These are phyloP conservation scores for Cololabis saira DNA, from an alignment of 2,113 vertebrate genomes.

Conservation along the genomic window DNA sequence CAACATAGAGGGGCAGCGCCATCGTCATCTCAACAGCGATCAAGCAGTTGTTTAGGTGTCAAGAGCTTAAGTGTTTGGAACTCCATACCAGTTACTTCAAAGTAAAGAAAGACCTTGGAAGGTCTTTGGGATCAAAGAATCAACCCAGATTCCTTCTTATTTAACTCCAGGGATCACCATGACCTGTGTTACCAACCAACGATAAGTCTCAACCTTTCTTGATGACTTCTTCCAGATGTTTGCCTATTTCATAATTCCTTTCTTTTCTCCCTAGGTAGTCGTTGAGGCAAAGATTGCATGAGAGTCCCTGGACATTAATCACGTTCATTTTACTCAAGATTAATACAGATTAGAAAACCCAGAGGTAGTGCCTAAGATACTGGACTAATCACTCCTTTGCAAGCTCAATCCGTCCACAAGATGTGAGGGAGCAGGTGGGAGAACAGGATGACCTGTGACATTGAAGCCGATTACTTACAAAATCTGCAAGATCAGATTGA, in stretches of 20 bases:
- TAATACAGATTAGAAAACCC: slow-evolving; percentile 64
- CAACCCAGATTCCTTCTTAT: background rate
- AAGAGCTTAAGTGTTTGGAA: background rate
- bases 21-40: background rate
- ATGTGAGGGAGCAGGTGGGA: slow-evolving; percentile 30
- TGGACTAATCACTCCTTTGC: slow-evolving; percentile 46
- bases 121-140: background rate
- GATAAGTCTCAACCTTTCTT: background rate
- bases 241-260: slow-evolving; percentile 3
- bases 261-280: slow-evolving; percentile 40
- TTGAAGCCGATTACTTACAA: slow-evolving; percentile 32
- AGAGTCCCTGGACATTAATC: slow-evolving; percentile 38
- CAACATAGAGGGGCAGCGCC: too few species aligned
- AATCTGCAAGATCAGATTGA: slow-evolving; percentile 39
- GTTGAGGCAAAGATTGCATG: slow-evolving; percentile 13
- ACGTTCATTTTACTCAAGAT: slow-evolving; percentile 65
- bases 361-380: slow-evolving; percentile 48
- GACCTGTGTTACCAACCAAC: background rate
- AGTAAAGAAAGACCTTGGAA: background rate
- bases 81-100: background rate
- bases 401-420: slow-evolving; percentile 28
- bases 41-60: background rate
- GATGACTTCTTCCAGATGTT: slow-evolving; percentile 42
- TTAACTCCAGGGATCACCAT: background rate
- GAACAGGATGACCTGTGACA: slow-evolving; percentile 25